phyloP scores from a whole-genome alignment of 2,888 invertebrate genomes.

The Mamestra brassicae region DNA sequence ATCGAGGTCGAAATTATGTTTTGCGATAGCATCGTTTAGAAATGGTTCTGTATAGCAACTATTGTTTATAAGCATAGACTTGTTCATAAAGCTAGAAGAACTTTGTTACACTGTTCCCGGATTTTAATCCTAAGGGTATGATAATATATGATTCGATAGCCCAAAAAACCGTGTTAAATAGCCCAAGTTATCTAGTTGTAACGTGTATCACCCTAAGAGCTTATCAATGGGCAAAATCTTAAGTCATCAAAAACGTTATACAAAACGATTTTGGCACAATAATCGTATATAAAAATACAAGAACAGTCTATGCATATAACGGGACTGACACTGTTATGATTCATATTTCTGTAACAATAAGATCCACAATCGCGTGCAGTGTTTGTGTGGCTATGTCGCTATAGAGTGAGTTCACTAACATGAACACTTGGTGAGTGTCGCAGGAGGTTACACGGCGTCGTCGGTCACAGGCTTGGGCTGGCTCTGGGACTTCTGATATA shows the following conservation, averaged over 20 bases:
- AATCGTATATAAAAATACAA: slow-evolving; percentile 2
- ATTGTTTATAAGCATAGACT: slow-evolving; percentile 48
- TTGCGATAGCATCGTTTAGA: slow-evolving; percentile 30
- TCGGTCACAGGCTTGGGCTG: slow-evolving; percentile 69
- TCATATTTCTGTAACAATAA: slow-evolving; percentile 21
- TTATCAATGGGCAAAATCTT: slow-evolving; percentile 1
- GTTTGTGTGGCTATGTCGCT: slow-evolving; percentile 34
- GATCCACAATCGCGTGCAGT: slow-evolving; percentile 24
- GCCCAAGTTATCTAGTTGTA: background rate
- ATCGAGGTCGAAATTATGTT: slow-evolving; percentile 43
- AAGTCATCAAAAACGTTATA: slow-evolving; percentile 14
- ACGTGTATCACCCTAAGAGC: background rate
- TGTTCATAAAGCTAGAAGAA: slow-evolving; percentile 13
- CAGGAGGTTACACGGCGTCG: slow-evolving; percentile 71
- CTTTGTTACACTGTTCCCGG: slow-evolving; percentile 39
- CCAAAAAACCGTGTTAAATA: background rate
- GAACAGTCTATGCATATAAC: slow-evolving; percentile 55
- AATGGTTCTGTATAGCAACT: slow-evolving; percentile 36
- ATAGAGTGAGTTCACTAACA: slow-evolving; percentile 49
- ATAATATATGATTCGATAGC: background rate
- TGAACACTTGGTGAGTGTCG: slow-evolving; percentile 44
- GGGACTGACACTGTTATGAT: slow-evolving; percentile 25
- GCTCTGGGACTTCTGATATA: slow-evolving; percentile 77
- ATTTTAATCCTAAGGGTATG: background rate
- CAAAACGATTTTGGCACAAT: slow-evolving; percentile 32